Evolutionary conservation across 1,140 invertebrate genomes (phyloP), one percentile per base, ranked within the genome.

Genomic region (Panulirus ornatus): DNA sequence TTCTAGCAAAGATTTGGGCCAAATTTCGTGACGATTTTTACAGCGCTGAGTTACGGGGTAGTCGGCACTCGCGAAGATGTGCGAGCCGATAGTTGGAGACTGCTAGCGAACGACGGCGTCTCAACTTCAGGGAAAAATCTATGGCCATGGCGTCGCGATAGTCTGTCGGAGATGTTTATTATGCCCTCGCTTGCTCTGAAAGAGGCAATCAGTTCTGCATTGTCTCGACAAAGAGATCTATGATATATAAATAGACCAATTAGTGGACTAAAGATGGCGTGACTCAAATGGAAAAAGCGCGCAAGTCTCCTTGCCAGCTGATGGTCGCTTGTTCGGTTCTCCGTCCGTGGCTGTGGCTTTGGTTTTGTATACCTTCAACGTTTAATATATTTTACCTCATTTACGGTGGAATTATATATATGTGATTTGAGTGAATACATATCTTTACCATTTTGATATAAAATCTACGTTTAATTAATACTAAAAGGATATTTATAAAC

Each of bases 131-230:
- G 22, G 36, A 22, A 30, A 11, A 2, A 30, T 66, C 27, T 66
- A 66, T 66, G n/a, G 58, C 58, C n/a, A 22, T 27, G 75, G 44
- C 27, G 75, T 27, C 42, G 75, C 27, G 75, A 47, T 78, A 78
- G n/a, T 78, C 44, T 44, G 8, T n/a, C n/a, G n/a, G 75, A 8
- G 40, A 78, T 78, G 44, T 78, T 78, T 78, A 78, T 47, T 42
- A 78, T 11, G 40, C 75, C 40, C 75, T 19, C 36, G 75, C 44
- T 42, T 44, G 75, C 27, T 40, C 75, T 78, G n/a, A 47, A 78
- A 78, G 75, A 78, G 75, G 75, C 75, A 78, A 78, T 78, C 75
- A 78, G 75, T 78, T 78, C 75, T 78, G 75, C 75, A 78, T 78
- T 78, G 75, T 78, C 40, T 44, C 40, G 75, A 78, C 75, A 47